Base-by-base conservation (phyloP, 1,140 invertebrate genomes). In the Caenorhabditis remanei region DNA sequence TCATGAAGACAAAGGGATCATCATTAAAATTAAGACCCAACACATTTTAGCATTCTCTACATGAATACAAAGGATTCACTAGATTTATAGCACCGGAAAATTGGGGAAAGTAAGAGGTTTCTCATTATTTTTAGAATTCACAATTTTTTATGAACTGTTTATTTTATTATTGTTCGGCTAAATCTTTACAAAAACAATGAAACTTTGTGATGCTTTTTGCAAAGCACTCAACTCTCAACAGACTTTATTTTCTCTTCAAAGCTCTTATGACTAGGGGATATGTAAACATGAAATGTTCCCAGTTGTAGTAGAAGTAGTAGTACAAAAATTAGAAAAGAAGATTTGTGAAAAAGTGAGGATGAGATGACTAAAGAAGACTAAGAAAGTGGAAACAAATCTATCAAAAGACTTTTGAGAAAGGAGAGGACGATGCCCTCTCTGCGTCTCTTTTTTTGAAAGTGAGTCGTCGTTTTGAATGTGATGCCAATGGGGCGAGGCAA, bases 351-450 rank as follows among this genome's bases (percentile, higher is more conserved):
- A 63, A 58, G 21, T n/a, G 56, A 43, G 71, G 46, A 7, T 4
- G 46, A 50, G 46, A 79, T 43, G 43, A 79, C 65, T 71, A 71
- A 79, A 79, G 71, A 79, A 48, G 40, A 24, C 46, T 53, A 58
- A 21, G 56, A 58, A n/a, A 21, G 21, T 19, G 46, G 71, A 79
- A 79, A 50, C 71, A 79, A 79, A 79, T 79, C 71, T 79, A 79
- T 79, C 71, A 79, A 79, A 79, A 79, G 71, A 79, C 71, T 79
- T 79, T 79, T 79, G 71, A 79, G 50, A 41, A 50, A 79, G 71
- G 14, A 79, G 24, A 79, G 8, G 46, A 50, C 11, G 71, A 63
- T 79, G 46, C 40, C 46, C 71, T 50, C 71, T 79, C 71, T 79
- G 71, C 71, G 71, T 79, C 71, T 79, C 71, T n/a, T 75, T 75